Conservation (phyloP, 1,140 invertebrate genomes). For the Drosophila nikananu region DNA sequence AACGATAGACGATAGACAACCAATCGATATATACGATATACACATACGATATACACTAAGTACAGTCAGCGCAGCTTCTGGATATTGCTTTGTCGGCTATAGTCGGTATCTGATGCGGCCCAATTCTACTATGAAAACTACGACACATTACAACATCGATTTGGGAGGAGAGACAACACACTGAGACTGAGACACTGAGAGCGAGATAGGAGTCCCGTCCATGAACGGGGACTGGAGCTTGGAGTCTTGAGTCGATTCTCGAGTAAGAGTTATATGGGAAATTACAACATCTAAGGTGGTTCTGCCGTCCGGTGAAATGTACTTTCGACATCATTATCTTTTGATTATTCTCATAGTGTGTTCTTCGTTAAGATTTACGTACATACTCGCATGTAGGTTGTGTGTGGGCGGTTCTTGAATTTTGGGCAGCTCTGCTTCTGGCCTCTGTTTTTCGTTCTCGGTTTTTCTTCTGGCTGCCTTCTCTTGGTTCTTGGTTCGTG, state of each 20-base stretch:
- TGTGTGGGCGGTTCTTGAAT: conserved; percentile 58
- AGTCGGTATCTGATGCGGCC: conserved; percentile 27
- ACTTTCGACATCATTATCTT: conserved; percentile 58
- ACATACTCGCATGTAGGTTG: conserved; percentile 47
- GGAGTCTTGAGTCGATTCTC: conserved; percentile 28
- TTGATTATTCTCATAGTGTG: conserved; percentile 53
- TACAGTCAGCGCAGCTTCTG: conserved; percentile 18
- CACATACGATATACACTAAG: conserved; percentile 37
- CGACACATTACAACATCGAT: conserved; percentile 55
- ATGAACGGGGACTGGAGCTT: background rate
- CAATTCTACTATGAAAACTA: conserved; percentile 48
- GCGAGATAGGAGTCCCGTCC: conserved; percentile 3
- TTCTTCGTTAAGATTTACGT: conserved; percentile 47
- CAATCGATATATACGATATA: conserved; percentile 37
- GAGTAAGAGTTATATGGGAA: conserved; percentile 66
- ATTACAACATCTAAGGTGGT: conserved; percentile 85
- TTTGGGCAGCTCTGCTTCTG: conserved; percentile 77
- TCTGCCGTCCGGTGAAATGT: conserved; percentile 84
- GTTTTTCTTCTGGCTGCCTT: conserved; percentile 9
- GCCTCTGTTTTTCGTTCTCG: conserved; percentile 54
- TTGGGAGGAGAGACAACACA: conserved; percentile 27
- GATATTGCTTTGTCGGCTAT: conserved; percentile 50
- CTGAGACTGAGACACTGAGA: conserved; percentile 4
- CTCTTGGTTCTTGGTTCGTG: conserved; percentile 9
- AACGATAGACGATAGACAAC: conserved; percentile 60